These are phyloP conservation scores for Laterallus jamaicensis DNA, from an alignment of 2,113 vertebrate species.

Conservation along the genomic window DNA sequence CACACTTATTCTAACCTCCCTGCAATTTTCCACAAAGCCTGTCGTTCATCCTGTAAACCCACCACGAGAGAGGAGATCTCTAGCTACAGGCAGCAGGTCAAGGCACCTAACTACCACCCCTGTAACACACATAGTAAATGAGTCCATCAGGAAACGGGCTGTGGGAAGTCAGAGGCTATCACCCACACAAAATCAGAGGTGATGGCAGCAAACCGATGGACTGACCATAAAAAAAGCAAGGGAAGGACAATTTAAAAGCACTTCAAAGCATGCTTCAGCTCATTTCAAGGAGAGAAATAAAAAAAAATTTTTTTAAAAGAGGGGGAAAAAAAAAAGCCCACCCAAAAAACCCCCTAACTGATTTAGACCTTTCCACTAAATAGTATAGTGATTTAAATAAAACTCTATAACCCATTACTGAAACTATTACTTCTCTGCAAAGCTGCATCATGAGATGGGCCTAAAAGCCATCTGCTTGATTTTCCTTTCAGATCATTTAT, in stretches of 20 bases:
- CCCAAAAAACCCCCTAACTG: background rate
- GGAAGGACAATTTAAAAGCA: background rate
- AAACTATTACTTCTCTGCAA: conserved; percentile 45
- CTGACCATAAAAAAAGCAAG: background rate
- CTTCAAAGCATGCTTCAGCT: background rate
- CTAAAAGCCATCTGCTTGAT: conserved; percentile 60
- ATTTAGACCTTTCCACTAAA: background rate
- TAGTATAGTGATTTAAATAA: conserved; percentile 28
- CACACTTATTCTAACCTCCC: background rate
- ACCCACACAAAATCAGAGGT: background rate
- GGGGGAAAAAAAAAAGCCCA: too few species aligned
- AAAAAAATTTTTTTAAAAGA: background rate
- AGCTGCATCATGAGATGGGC: background rate
- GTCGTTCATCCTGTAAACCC: background rate
- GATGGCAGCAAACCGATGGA: background rate
- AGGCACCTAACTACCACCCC: background rate
- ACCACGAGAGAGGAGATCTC: background rate
- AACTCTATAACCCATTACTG: conserved; percentile 20
- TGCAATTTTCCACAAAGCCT: background rate
- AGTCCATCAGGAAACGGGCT: background rate
- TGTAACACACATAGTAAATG: background rate
- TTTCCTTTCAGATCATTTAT: conserved; percentile 61
- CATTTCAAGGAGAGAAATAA: background rate
- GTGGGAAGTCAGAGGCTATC: background rate
- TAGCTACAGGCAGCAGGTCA: background rate